These are phyloP conservation scores for Microctonus aethiopoides DNA, from an alignment of 2,888 invertebrate genomes.

Conservation along the genomic window DNA sequence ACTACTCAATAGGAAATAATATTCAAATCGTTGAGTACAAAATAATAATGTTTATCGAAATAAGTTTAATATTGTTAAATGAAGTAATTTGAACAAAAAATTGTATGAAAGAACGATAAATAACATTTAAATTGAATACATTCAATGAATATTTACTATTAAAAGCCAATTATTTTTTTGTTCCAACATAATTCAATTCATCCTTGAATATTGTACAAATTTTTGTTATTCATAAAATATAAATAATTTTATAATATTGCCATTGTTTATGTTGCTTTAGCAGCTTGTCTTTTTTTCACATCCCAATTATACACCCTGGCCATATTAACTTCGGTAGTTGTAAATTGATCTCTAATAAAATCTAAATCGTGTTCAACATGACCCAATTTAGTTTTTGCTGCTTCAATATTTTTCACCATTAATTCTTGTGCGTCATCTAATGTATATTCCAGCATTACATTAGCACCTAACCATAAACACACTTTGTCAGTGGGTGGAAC, in stretches of 20 bases:
- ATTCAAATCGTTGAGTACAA: not conserved
- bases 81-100: not conserved
- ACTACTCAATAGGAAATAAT: not conserved
- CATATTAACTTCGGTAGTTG: conserved; percentile 99
- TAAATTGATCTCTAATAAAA: conserved; percentile 95
- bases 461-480: conserved; percentile 86
- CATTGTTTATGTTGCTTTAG: conserved; percentile 67
- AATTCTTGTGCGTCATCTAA: conserved; percentile 90
- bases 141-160: too few relatives aligned
- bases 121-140: not conserved
- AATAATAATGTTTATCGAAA: conserved; percentile 21
- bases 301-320: conserved; percentile 99
- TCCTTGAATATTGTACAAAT: too few relatives aligned
- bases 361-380: conserved; percentile 93
- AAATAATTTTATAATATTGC: conserved; percentile 12
- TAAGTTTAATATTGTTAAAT: not conserved
- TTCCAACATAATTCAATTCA: too few relatives aligned
- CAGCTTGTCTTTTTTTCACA: conserved; percentile 89
- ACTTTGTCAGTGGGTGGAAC: conserved; percentile 92
- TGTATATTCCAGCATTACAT: conserved; percentile 97
- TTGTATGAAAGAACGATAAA: not conserved
- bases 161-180: too few relatives aligned
- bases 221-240: conserved; percentile 7
- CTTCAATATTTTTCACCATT: conserved; percentile 83
- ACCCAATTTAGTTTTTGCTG: conserved; percentile 84